Evolutionary conservation across 2,113 vertebrate species (phyloP).

Genomic region (Dermatemys mawii): DNA sequence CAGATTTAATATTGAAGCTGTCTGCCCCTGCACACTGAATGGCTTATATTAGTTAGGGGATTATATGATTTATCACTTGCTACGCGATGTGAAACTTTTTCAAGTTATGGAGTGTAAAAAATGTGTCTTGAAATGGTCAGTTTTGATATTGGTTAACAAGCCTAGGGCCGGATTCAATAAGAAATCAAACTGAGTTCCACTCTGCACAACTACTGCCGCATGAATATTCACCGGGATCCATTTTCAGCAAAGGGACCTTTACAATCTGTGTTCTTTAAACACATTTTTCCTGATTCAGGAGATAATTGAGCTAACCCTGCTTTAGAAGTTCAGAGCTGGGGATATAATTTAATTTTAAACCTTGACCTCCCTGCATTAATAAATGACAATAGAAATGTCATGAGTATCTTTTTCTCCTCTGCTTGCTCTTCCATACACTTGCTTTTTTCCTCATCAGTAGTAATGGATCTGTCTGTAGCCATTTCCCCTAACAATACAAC

Average conservation of each 20-base stretch:
- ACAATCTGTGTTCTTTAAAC: neutral
- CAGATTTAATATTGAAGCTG: neutral
- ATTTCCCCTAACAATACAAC: slow-evolving; percentile 43
- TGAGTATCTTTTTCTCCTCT: neutral
- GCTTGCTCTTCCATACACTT: neutral
- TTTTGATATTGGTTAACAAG: neutral
- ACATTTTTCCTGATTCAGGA: neutral
- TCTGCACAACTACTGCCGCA: neutral
- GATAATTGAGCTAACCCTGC: neutral
- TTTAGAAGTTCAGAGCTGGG: neutral
- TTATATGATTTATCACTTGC: neutral
- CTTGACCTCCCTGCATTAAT: neutral
- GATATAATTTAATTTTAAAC: neutral
- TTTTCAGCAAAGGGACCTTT: neutral
- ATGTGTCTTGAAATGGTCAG: neutral
- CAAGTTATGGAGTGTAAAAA: neutral
- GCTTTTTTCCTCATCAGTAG: neutral
- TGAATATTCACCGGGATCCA: neutral
- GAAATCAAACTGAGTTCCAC: neutral
- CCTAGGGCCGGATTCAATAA: neutral
- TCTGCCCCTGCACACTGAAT: neutral
- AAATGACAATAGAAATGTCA: neutral
- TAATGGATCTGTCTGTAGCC: neutral
- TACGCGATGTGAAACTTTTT: neutral
- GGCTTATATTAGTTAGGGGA: neutral